A percentile compares a stretch with the other conserved stretches of the same genome.
Evolutionary conservation across 2,888 invertebrate species (phyloP).

Genomic region (Ophonus ardosiacus): DNA sequence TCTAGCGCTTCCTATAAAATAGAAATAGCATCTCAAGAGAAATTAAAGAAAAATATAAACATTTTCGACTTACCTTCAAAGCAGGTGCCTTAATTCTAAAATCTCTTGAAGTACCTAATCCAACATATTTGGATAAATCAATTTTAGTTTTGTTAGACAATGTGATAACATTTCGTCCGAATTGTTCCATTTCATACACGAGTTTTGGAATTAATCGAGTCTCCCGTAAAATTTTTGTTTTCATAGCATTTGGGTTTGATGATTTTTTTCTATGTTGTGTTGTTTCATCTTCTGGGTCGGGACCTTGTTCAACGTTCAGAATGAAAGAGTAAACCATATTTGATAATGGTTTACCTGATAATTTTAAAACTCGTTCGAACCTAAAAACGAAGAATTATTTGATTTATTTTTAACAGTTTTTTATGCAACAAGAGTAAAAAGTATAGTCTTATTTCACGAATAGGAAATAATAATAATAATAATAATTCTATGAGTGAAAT

Average conservation of each 20-base stretch:
- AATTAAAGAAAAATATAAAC: too few species aligned
- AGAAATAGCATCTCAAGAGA: not conserved
- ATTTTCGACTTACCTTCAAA: conserved; percentile 72
- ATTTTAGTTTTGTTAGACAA: conserved; percentile 81
- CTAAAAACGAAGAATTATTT: conserved; percentile 71
- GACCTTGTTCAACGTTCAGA: conserved; percentile 78
- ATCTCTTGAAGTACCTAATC: conserved; percentile 82
- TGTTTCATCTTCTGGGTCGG: conserved; percentile 71
- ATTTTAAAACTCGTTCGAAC: conserved; percentile 78
- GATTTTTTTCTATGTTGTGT: conserved; percentile 71
- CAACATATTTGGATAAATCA: conserved; percentile 78
- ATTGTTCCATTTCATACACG: conserved; percentile 82
- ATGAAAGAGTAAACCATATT: conserved; percentile 79
- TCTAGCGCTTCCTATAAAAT: not conserved
- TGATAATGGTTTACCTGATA: conserved; percentile 80
- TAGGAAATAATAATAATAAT: too few species aligned
- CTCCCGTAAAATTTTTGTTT: conserved; percentile 79
- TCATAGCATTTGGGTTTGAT: conserved; percentile 70
- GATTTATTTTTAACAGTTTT: not conserved
- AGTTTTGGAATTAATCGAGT: conserved; percentile 82
- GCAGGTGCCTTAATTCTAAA: conserved; percentile 79
- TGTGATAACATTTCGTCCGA: conserved; percentile 79
- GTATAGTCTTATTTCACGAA: too few species aligned
- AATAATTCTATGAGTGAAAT: too few species aligned
- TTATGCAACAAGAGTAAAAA: too few species aligned